Evolutionary conservation across 37 sponge, comb jelly and placozoan genomes (phyloP).

Genomic region (Halisarca cf. caerulea): DNA sequence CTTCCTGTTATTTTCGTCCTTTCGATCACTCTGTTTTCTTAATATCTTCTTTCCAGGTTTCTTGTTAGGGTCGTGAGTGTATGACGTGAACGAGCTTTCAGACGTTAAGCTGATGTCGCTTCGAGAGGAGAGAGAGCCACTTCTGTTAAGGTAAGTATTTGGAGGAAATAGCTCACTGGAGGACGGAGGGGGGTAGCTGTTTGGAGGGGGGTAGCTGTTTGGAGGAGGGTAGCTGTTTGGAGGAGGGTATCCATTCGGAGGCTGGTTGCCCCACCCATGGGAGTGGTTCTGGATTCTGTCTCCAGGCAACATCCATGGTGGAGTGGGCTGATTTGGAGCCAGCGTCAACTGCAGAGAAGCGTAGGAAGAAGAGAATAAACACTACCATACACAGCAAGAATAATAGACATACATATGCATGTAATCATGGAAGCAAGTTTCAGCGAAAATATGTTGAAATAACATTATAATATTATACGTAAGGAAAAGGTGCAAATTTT

Average conservation of each 20-base stretch:
- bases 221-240: not conserved
- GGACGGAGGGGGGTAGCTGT: not conserved
- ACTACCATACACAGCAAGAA: too few species aligned
- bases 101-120: conserved; percentile 72
- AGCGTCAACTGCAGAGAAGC: not conserved
- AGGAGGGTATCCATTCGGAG: not conserved
- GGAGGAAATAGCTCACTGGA: not conserved
- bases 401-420: too few species aligned
- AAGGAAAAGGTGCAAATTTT: too few species aligned
- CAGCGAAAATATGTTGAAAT: too few species aligned
- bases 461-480: too few species aligned
- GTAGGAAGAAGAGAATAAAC: conserved; percentile 12
- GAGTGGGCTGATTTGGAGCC: not conserved
- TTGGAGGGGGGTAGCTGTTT: not conserved
- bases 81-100: conserved; percentile 30
- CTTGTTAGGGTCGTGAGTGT: conserved; percentile 50
- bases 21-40: conserved; percentile 39
- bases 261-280: not conserved
- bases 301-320: conserved; percentile 23
- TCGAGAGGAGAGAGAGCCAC: conserved; percentile 51
- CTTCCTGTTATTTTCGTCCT: conserved; percentile 13
- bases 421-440: too few species aligned
- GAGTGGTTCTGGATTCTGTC: not conserved
- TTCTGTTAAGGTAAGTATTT: not conserved
- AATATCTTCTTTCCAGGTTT: conserved; percentile 65